Base-by-base conservation (phyloP, 2,888 invertebrate genomes). In the Nomada ruficornis region DNA sequence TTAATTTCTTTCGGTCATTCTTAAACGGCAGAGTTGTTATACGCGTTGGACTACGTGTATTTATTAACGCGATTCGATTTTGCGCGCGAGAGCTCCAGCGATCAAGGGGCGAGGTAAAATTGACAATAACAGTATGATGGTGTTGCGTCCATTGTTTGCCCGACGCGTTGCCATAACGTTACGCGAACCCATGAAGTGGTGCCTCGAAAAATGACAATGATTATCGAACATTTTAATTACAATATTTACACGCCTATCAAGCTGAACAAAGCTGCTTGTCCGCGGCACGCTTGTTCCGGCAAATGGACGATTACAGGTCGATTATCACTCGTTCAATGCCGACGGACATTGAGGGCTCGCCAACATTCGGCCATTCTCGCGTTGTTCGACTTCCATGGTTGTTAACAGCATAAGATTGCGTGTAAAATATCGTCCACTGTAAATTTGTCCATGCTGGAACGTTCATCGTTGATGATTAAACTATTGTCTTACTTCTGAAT, bases 161-260 rank as follows among this genome's bases (percentile, higher is more conserved):
- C 44, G 71, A 63, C 63, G 54, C 57, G 67, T 60, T 57, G 72
- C 57, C 72, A 79, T 79, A 80, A 79, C 80, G 80, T 64, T 70
- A 64, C 78, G 54, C 23, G 62, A 65, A 55, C 70, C 59, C 54
- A 5, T 42, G 52, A 73, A 81, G 80, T 73, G 80, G 73, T 65
- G 69, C 57, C 80, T 64, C 80, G 73, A 81, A 81, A 81, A 81
- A 81, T 79, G 68, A 79, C 80, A 81, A 81, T 69, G 80, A 81
- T 81, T 79, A 81, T 81, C 69, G 80, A 69, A 81, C 80, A 79
- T 81, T 81, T 81, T 81, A 79, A 81, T 81, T 69, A 79, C 80
- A 81, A 79, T 73, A 81, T 81, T 81, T 81, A 73, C 80, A 79
- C 80, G 54, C 73, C 80, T 81, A 79, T 71, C 72, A 73, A 64